Percentiles rank a stretch among this genome's conserved stretches.
phyloP scores from a whole-genome alignment of 2,113 vertebrate species.

The Phaetusa simplex region DNA sequence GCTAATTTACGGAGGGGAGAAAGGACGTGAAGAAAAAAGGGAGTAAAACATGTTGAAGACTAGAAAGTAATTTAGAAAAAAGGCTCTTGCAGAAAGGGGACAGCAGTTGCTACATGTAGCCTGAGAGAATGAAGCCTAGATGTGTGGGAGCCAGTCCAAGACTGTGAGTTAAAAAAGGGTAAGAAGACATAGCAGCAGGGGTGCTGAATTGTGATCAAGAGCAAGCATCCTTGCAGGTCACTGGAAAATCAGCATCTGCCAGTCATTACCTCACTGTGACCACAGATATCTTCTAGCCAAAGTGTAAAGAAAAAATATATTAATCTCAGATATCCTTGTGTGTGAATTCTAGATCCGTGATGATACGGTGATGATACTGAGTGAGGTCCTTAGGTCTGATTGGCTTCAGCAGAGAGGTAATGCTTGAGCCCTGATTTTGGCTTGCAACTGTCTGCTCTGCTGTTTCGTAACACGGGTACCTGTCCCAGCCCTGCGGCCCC shows the following conservation, averaged over 20 bases:
- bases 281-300: neutral
- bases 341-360: neutral
- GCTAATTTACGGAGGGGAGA: neutral
- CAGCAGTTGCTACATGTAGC: neutral
- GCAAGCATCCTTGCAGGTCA: conserved; percentile 33
- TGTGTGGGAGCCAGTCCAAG: conserved; percentile 40
- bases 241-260: neutral
- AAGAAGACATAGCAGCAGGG: conserved; percentile 60
- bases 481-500: neutral
- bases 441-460: neutral
- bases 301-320: neutral
- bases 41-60: neutral
- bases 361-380: neutral
- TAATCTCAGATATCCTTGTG: neutral
- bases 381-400: neutral
- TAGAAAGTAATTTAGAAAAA: neutral
- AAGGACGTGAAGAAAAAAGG: neutral
- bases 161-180: conserved; percentile 25
- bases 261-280: conserved; percentile 37
- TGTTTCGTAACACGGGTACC: neutral
- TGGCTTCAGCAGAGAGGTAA: neutral
- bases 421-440: neutral
- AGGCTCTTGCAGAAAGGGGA: neutral
- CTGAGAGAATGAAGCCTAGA: neutral
- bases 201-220: conserved; percentile 57